phyloP scores from a whole-genome alignment of 1,140 invertebrate genomes.

The Triops longicaudatus region DNA sequence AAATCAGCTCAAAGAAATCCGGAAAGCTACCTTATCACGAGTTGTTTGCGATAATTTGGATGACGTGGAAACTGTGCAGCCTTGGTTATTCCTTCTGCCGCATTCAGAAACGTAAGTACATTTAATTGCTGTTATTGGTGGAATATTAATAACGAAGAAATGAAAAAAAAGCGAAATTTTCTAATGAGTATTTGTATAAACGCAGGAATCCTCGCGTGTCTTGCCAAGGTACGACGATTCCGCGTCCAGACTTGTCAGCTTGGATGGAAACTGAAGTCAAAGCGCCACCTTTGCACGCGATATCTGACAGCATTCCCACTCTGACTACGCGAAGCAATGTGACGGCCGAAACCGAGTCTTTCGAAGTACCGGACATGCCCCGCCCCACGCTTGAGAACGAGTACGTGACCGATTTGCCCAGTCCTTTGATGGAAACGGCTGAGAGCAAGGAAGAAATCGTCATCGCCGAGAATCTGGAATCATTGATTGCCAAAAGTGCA shows the following conservation, averaged over 20 bases:
- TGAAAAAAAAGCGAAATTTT: not conserved
- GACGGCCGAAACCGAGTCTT: not conserved
- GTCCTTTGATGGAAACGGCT: not conserved
- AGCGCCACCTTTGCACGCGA: not conserved
- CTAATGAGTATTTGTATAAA: constrained; percentile 9
- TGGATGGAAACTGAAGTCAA: constrained; percentile 28
- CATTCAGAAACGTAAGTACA: constrained; percentile 25
- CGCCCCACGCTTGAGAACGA: constrained; percentile 18
- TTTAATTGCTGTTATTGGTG: not conserved
- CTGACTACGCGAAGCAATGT: not conserved
- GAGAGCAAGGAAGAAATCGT: not conserved
- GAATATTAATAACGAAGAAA: not conserved
- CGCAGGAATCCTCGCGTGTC: constrained; percentile 28
- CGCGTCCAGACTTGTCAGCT: constrained; percentile 23
- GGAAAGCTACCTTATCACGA: constrained; percentile 57
- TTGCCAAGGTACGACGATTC: constrained; percentile 24
- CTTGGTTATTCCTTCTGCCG: constrained; percentile 30
- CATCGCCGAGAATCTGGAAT: not conserved
- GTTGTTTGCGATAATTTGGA: constrained; percentile 61
- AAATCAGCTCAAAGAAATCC: constrained; percentile 51
- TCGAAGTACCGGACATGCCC: constrained; percentile 20
- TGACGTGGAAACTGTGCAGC: constrained; percentile 39
- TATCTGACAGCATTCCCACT: not conserved
- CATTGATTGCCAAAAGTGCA: not conserved
- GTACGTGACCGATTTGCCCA: constrained; percentile 22